A percentile compares a stretch with the other conserved stretches of the same genome.
phyloP scores from a whole-genome alignment of 2,888 invertebrate genomes.

The Epirrhoe alternata region DNA sequence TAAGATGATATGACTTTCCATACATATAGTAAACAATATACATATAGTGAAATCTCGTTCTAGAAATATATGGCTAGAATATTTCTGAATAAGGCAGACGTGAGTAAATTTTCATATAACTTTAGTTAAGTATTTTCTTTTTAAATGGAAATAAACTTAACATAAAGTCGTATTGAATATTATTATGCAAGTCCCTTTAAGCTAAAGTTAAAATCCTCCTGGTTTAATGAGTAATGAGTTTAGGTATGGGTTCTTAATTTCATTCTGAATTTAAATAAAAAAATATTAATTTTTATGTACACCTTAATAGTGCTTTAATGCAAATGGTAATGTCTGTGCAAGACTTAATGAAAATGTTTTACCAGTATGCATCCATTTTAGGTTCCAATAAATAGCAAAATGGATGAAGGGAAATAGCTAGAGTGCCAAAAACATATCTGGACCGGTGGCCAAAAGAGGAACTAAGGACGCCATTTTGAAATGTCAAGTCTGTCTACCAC shows the following conservation, averaged over 20 bases:
- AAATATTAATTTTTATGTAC: neutral
- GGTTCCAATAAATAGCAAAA: neutral
- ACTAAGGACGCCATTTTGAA: too few relatives aligned
- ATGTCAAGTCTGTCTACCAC: too few relatives aligned
- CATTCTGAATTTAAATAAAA: neutral
- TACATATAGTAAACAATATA: too few relatives aligned
- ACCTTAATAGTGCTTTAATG: slow-evolving; percentile 1
- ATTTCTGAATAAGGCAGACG: neutral
- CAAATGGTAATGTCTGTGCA: slow-evolving; percentile 5
- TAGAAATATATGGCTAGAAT: too few relatives aligned
- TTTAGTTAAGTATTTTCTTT: neutral
- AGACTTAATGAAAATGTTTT: slow-evolving; percentile 1
- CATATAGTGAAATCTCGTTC: neutral
- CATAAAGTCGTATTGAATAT: neutral
- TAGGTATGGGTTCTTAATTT: neutral
- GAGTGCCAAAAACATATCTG: too few relatives aligned
- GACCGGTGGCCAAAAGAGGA: too few relatives aligned
- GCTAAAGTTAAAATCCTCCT: neutral
- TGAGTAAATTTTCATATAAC: neutral
- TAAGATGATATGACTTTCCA: neutral
- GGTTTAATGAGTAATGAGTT: neutral
- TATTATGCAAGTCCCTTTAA: neutral
- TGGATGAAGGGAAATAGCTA: neutral
- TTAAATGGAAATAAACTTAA: neutral
- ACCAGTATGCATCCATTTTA: neutral